Conservation (phyloP, 2,113 vertebrate genomes). For the Malurus elegans region DNA sequence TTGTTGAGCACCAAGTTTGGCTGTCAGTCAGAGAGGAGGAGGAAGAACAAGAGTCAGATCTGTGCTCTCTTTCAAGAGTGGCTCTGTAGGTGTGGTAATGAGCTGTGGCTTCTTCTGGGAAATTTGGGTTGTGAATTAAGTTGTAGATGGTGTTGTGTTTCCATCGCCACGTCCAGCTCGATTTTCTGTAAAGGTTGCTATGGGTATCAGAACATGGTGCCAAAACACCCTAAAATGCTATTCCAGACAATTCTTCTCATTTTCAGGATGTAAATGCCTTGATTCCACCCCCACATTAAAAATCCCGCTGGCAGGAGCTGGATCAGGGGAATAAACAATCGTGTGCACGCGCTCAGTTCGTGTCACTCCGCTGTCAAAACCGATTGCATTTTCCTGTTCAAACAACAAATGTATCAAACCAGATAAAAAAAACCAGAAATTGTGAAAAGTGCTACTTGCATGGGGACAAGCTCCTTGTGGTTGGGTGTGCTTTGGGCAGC, state of each 20-base stretch:
- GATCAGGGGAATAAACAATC: background rate
- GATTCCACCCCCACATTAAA: background rate
- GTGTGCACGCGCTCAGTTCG: background rate
- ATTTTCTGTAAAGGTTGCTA: background rate
- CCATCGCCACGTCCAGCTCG: background rate
- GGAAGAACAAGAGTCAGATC: background rate
- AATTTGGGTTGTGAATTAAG: background rate
- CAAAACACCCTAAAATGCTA: conserved; percentile 4
- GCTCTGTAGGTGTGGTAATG: conserved; percentile 2
- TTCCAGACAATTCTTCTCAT: background rate
- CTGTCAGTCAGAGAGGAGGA: conserved; percentile 6
- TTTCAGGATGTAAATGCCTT: background rate
- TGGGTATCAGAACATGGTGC: background rate
- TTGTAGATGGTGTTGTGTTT: conserved; percentile 9
- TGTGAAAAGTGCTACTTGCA: background rate
- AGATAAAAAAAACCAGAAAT: background rate
- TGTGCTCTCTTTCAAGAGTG: background rate
- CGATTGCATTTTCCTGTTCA: background rate
- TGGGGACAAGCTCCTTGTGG: background rate
- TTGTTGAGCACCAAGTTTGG: background rate
- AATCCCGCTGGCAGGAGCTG: background rate
- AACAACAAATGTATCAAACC: background rate
- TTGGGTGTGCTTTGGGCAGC: background rate
- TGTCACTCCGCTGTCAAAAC: background rate
- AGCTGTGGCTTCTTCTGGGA: conserved; percentile 23